Conservation (phyloP, 2,113 vertebrate species). For the Trematocara marginatum region DNA sequence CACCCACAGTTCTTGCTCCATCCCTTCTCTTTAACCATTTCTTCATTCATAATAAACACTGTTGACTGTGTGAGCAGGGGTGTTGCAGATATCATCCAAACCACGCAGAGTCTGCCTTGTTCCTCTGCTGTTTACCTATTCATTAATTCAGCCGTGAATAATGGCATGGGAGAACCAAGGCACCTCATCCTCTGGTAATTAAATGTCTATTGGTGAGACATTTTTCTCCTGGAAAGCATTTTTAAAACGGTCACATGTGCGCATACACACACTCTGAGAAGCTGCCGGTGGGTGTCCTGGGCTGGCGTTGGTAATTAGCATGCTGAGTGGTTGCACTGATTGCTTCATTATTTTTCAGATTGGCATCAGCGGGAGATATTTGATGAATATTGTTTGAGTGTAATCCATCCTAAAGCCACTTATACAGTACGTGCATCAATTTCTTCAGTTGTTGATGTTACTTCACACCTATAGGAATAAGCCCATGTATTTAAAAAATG, state of each 20-base stretch:
- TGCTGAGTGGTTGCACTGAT: constrained; percentile 62
- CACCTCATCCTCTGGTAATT: constrained; percentile 54
- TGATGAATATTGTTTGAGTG: constrained; percentile 57
- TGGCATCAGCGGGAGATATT: constrained; percentile 36
- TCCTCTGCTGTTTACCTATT: constrained; percentile 52
- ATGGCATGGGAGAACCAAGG: constrained; percentile 19
- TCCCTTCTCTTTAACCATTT: neutral
- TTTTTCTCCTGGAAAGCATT: constrained; percentile 23
- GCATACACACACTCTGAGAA: neutral
- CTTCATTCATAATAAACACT: constrained; percentile 29
- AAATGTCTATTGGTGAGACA: constrained; percentile 46
- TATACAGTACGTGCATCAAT: neutral
- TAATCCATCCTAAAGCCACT: constrained; percentile 39
- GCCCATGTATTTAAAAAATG: neutral
- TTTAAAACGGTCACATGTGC: neutral
- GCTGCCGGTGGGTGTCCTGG: constrained; percentile 7
- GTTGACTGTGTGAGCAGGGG: constrained; percentile 12
- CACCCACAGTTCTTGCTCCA: neutral
- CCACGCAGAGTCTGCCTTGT: constrained; percentile 4
- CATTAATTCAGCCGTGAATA: constrained; percentile 59
- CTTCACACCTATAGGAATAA: neutral
- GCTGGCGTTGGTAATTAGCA: constrained; percentile 55
- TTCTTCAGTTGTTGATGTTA: neutral
- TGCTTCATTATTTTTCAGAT: constrained; percentile 67
- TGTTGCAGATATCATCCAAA: constrained; percentile 1